Evolutionary conservation across 2,113 vertebrate species (phyloP), one percentile per base, ranked within the genome.

Genomic region (Peromyscus leucopus): DNA sequence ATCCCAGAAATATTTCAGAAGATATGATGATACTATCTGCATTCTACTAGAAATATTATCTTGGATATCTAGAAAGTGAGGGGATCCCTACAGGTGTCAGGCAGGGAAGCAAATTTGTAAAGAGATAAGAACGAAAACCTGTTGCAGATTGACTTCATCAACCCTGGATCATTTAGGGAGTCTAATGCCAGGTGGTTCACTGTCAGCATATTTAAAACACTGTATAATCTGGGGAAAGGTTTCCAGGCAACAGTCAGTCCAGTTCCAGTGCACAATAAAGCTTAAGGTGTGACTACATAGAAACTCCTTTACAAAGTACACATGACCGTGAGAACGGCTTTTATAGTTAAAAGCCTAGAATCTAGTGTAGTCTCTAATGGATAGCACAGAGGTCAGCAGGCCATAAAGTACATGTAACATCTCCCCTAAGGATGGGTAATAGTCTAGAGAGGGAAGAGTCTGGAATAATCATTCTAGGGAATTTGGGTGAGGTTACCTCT

Each of bases 1-100:
- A 79, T 51, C 31, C 31, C 55, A 80, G n/a, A 61, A 84, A 84
- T 61, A 61, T 17, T 63, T 63, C 9, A 10, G 26, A 63, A 63
- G n/a, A 42, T 63, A 63, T 42, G 31, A 59, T 59, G 55, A 63
- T 84, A 84, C 13, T 61, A 42, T 79, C 28, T 48, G 9, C 7
- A 93, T 59, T 82, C 61, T 76, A 61, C 24, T 76, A 88, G 85
- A 5, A 89, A 51, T 55, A 46, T 16, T 89, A 69, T 89, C 93
- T 71, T 89, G n/a, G 48, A 48, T 42, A 4, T 72, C 19, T 51
- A 9, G 69, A 91, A 91, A 96, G n/a, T 57, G 79, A 57, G 33
- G 24, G 79, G 10, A 5, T n/a, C 79, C 33, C 33, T 57, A 31
- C 16, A 55, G 51, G 51, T 82, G 51, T 82, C 79, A 57, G 51